Conservation (phyloP, 2,113 vertebrate genomes). For the Xiphophorus maculatus region DNA sequence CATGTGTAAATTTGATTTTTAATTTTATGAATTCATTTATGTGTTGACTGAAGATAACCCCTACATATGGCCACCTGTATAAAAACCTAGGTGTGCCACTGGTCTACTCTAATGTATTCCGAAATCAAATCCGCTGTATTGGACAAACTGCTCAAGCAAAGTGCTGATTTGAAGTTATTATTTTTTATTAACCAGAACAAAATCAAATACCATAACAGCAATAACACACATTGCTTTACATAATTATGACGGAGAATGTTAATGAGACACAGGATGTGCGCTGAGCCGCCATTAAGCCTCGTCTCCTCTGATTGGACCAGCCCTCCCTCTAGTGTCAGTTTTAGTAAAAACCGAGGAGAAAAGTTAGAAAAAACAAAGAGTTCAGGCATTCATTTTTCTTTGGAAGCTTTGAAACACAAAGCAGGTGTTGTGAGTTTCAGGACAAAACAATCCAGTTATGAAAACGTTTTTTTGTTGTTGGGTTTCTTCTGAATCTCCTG, state of each 20-base stretch:
- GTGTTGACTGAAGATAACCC: too few relatives aligned
- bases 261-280: constrained; percentile 59
- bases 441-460: constrained; percentile 56
- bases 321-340: constrained; percentile 61
- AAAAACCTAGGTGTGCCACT: too few relatives aligned
- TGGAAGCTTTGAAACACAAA: constrained; percentile 69
- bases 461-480: constrained; percentile 40
- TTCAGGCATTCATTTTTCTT: constrained; percentile 66
- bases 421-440: constrained; percentile 49
- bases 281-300: constrained; percentile 53
- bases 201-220: constrained; percentile 76
- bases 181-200: constrained; percentile 77
- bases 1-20: too few relatives aligned
- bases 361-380: constrained; percentile 31
- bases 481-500: constrained; percentile 71
- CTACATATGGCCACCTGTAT: too few relatives aligned
- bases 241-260: constrained; percentile 72
- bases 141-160: neutral
- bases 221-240: constrained; percentile 75
- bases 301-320: constrained; percentile 53
- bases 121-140: neutral
- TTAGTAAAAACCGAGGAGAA: constrained; percentile 24
- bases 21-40: too few relatives aligned
- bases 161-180: neutral
- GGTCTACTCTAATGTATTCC: neutral